Base-by-base conservation (phyloP, 2,888 invertebrate genomes). In the Archips crataeganus region DNA sequence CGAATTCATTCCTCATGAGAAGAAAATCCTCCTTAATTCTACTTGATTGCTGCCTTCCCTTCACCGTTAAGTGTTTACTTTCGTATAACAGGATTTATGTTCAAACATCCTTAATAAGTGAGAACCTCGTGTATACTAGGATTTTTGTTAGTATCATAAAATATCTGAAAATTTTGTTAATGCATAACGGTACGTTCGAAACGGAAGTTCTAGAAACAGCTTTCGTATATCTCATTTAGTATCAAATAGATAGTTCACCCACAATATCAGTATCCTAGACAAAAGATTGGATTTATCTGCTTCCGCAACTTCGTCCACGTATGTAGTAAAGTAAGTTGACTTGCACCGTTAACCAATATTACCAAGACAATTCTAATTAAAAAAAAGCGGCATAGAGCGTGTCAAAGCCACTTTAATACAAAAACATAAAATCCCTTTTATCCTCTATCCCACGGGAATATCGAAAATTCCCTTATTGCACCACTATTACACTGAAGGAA, bases 21-120 rank as follows among this genome's bases (percentile, higher is more conserved):
- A 57, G 65, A 64, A 42, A 71, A 63, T 62, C 45, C 10, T 45
- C 63, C 61, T 61, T 70, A 69, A 72, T 72, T 67, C 61, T 51
- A 59, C 69, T 68, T 71, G 72, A 68, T 74, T 75, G 67, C 71
- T 61, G 74, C 71, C 67, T 72, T 72, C 51, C 54, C 15, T 60
- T 36, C n/a, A n/a, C 10, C 13, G 36, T 60, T 60, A 39, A 32
- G 32, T 57, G 10, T 57, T 32, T 60, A 36, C 60, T 60, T 39
- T 60, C n/a, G 60, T 36, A 32, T 34, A 34, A 59, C 10, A 57
- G 23, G 3, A 54, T 32, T 23, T 57, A 57, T 57, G 32, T 32
- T 23, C 11, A 11, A 11, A 32, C 32, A 32, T 57, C 1, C 11
- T 32, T 57, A 32, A 57, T 4, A 57, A 3, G 32, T 4, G 32